Evolutionary conservation across 1,140 invertebrate species (phyloP).

Genomic region (Sycobia sp.): DNA sequence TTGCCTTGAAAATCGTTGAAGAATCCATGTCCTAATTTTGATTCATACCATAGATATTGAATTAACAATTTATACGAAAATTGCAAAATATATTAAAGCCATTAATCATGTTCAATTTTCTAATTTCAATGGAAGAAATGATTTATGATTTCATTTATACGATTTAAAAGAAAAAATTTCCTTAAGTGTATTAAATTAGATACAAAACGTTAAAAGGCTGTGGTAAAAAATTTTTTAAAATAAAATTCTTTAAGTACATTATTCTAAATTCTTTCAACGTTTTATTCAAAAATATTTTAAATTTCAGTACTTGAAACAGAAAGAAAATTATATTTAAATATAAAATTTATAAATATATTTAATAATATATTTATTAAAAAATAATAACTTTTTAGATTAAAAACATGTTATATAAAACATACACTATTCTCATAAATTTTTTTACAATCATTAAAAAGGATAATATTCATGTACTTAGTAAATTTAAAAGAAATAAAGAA

Average conservation of each 20-base stretch:
- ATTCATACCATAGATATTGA: not conserved
- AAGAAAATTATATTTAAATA: too few species aligned
- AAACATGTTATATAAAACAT: not conserved
- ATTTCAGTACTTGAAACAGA: too few species aligned
- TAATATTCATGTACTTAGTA: not conserved
- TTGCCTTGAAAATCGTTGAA: not conserved
- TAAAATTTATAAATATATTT: too few species aligned
- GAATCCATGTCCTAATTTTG: constrained; percentile 3
- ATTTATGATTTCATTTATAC: constrained; percentile 11
- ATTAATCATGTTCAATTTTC: constrained; percentile 3
- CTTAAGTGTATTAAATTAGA: too few species aligned
- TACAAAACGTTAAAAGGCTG: too few species aligned
- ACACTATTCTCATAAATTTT: not conserved
- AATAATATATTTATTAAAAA: too few species aligned
- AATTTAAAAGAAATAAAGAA: constrained; percentile 6
- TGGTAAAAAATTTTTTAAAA: too few species aligned
- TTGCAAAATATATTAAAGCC: constrained; percentile 10
- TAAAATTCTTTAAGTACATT: constrained; percentile 24
- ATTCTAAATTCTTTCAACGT: too few species aligned
- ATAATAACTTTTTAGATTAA: not conserved
- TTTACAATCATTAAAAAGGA: not conserved
- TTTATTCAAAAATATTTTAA: too few species aligned
- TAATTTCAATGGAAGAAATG: constrained; percentile 5
- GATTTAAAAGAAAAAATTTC: too few species aligned
- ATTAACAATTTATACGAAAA: not conserved